Evolutionary conservation across 2,888 invertebrate genomes (phyloP).

Genomic region (Epiblema foenella): DNA sequence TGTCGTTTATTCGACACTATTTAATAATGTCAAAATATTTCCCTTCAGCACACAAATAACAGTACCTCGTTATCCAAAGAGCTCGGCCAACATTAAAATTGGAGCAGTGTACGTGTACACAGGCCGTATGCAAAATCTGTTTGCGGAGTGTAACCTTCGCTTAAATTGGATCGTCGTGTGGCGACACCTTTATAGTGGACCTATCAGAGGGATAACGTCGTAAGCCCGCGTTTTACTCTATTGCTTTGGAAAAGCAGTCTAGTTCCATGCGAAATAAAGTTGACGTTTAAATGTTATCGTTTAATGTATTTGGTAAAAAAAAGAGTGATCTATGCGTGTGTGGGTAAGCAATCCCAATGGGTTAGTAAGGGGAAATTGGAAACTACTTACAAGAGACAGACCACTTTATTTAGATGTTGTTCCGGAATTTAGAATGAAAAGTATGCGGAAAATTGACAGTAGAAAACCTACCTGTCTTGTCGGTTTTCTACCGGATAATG

Average conservation of each 20-base stretch:
- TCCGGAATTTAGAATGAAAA: too few relatives aligned
- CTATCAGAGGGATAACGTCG: conserved; percentile 12
- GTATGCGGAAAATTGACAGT: too few relatives aligned
- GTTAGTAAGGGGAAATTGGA: not conserved
- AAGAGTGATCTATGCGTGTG: not conserved
- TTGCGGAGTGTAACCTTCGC: conserved; percentile 23
- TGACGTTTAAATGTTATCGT: not conserved
- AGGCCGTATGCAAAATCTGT: conserved; percentile 1
- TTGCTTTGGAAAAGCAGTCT: not conserved
- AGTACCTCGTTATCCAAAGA: conserved; percentile 12
- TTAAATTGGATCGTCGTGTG: conserved; percentile 21
- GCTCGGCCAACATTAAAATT: conserved; percentile 21
- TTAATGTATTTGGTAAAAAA: not conserved
- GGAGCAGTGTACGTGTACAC: conserved; percentile 6
- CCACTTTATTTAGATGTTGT: too few relatives aligned
- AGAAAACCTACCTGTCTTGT: too few relatives aligned
- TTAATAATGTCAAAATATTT: conserved; percentile 7
- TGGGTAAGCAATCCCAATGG: not conserved
- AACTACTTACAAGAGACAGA: not conserved
- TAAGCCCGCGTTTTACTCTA: conserved; percentile 4
- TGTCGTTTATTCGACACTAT: not conserved
- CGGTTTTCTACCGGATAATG: too few relatives aligned
- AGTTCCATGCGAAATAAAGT: not conserved
- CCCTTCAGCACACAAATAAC: not conserved
- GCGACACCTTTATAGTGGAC: conserved; percentile 19